Percentiles rank a stretch among this genome's conserved stretches.
Conservation (phyloP, 1,140 invertebrate species). For the Dufourea novaeangliae region DNA sequence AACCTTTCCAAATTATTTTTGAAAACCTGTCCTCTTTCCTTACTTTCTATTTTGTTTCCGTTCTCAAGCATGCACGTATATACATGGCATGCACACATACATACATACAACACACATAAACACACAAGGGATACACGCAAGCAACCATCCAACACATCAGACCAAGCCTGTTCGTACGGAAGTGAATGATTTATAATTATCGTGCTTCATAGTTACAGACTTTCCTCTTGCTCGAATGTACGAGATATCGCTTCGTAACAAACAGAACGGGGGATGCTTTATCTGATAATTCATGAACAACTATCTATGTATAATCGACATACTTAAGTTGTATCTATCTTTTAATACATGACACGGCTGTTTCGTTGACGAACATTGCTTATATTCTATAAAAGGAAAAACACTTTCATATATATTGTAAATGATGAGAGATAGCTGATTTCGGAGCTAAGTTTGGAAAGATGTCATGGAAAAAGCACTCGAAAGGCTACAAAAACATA, state of each 20-base stretch:
- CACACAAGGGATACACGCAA: background rate
- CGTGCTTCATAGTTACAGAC: background rate
- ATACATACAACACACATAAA: constrained; percentile 22
- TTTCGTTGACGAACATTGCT: background rate
- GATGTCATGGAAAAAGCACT: background rate
- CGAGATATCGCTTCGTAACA: background rate
- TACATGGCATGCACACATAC: too few species aligned
- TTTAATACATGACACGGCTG: background rate
- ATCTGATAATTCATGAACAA: background rate
- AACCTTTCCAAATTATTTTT: background rate
- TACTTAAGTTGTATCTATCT: background rate
- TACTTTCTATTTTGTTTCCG: background rate
- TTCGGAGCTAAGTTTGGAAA: background rate
- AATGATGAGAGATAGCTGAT: background rate
- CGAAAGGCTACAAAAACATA: background rate
- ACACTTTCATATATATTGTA: constrained; percentile 1
- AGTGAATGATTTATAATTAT: too few species aligned
- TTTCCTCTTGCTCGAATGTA: background rate
- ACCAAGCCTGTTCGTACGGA: too few species aligned
- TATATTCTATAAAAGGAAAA: background rate
- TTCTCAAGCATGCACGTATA: too few species aligned
- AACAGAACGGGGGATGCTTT: background rate
- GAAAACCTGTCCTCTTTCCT: background rate
- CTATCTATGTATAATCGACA: background rate
- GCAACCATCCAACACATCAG: background rate